phyloP scores from a whole-genome alignment of 2,113 vertebrate genomes.

The Melanerpes formicivorus region DNA sequence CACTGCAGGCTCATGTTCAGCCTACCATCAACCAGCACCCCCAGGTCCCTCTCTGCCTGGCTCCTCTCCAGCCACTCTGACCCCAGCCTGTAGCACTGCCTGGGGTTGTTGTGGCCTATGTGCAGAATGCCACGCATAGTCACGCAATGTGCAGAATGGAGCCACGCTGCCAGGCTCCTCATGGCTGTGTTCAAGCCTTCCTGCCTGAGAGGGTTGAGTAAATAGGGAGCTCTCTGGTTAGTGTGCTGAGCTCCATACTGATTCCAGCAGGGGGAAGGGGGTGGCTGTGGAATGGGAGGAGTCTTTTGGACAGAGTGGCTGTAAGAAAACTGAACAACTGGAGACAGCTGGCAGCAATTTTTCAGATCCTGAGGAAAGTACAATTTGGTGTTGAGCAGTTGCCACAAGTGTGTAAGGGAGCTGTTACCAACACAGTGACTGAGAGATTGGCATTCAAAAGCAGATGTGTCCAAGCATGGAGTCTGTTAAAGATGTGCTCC shows the following conservation, averaged over 20 bases:
- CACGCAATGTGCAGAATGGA: no score
- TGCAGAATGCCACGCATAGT: no score
- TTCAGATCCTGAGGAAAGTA: slow-evolving; percentile 23
- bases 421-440: neutral
- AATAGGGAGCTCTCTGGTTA: neutral
- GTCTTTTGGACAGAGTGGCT: neutral
- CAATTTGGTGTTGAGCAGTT: slow-evolving; percentile 46
- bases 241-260: rapidly evolving
- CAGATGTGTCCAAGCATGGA: slow-evolving; percentile 25
- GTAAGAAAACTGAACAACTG: slow-evolving; percentile 36
- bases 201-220: neutral
- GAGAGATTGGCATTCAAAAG: slow-evolving; percentile 27
- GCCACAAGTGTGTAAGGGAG: neutral
- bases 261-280: neutral
- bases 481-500: slow-evolving; percentile 16
- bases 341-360: slow-evolving; percentile 42
- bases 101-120: no score
- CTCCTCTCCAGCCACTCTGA: no score
- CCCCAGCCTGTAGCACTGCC: no score
- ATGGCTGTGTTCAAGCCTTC: rapidly evolving
- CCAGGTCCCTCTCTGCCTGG: no score
- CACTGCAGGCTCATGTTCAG: no score
- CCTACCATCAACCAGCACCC: no score
- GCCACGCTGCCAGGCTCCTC: rapidly evolving
- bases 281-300: rapidly evolving